phyloP scores from a whole-genome alignment of 92 coral and sea anemone genomes.

The Isaurus tuberculatus region DNA sequence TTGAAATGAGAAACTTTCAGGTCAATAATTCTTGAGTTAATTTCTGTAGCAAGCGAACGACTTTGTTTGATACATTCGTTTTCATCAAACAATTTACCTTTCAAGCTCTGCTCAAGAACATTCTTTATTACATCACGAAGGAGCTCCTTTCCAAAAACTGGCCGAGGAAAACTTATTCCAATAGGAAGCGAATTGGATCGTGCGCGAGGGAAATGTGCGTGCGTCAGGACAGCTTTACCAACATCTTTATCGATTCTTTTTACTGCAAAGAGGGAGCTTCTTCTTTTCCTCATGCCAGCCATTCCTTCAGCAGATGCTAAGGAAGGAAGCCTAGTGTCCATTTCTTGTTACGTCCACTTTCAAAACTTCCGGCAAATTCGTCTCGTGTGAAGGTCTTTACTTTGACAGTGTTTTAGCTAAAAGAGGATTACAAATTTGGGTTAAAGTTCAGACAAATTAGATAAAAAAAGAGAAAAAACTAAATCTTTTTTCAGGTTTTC shows the following conservation, averaged over 20 bases:
- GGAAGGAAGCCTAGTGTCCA: neutral
- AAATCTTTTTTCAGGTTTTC: too few species aligned
- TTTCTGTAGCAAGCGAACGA: conserved; percentile 35
- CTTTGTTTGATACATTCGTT: conserved; percentile 36
- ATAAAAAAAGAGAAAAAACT: too few species aligned
- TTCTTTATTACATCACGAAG: conserved; percentile 59
- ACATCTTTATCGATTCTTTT: conserved; percentile 51
- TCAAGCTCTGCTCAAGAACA: conserved; percentile 51
- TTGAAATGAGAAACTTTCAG: conserved; percentile 69
- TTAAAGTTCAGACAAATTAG: too few species aligned
- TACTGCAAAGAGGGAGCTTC: conserved; percentile 72
- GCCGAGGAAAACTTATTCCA: neutral
- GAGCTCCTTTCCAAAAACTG: conserved; percentile 44
- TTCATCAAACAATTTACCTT: conserved; percentile 51
- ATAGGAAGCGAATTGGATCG: conserved; percentile 43
- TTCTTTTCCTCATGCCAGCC: conserved; percentile 2
- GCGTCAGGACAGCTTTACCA: conserved; percentile 63
- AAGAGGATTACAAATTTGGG: too few species aligned
- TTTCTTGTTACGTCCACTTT: neutral
- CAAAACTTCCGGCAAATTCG: neutral
- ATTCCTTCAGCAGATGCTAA: neutral
- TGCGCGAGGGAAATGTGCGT: conserved; percentile 74
- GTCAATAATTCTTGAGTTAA: conserved; percentile 54
- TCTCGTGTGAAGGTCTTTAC: too few species aligned
- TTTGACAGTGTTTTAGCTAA: too few species aligned